Evolutionary conservation across 1,140 invertebrate species (phyloP).

Genomic region (Calosoma granatense): DNA sequence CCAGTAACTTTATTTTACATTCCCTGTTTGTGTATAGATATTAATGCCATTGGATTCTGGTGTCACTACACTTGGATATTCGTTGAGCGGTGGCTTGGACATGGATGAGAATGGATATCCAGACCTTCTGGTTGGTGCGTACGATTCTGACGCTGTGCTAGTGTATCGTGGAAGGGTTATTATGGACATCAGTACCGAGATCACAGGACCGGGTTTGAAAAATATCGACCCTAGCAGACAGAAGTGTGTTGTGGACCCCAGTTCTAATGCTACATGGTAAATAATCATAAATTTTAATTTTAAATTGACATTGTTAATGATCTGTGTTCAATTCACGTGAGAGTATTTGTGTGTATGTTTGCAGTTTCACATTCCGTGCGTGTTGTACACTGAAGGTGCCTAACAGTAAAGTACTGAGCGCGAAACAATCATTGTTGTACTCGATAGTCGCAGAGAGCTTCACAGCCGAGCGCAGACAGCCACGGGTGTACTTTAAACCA

Average conservation of each 20-base stretch:
- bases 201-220: conserved; percentile 39
- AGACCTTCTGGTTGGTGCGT: conserved; percentile 82
- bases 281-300: conserved; percentile 19
- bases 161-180: conserved; percentile 73
- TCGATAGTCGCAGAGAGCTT: conserved; percentile 78
- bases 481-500: conserved; percentile 64
- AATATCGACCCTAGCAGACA: conserved; percentile 71
- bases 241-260: conserved; percentile 56
- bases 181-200: conserved; percentile 67
- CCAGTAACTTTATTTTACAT: conserved; percentile 27
- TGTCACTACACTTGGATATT: conserved; percentile 77
- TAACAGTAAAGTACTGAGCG: conserved; percentile 39
- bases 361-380: conserved; percentile 72
- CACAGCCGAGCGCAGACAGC: conserved; percentile 63
- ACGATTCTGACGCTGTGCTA: conserved; percentile 64
- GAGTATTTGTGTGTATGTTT: too few species aligned
- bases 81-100: conserved; percentile 79
- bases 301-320: too few species aligned
- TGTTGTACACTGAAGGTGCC: conserved; percentile 70
- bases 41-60: conserved; percentile 36
- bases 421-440: conserved; percentile 53
- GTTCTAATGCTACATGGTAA: conserved; percentile 64
- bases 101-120: conserved; percentile 88
- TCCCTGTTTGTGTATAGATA: conserved; percentile 32
- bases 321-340: too few species aligned